Evolutionary conservation across 2,113 vertebrate species (phyloP).

Genomic region (Merops nubicus): DNA sequence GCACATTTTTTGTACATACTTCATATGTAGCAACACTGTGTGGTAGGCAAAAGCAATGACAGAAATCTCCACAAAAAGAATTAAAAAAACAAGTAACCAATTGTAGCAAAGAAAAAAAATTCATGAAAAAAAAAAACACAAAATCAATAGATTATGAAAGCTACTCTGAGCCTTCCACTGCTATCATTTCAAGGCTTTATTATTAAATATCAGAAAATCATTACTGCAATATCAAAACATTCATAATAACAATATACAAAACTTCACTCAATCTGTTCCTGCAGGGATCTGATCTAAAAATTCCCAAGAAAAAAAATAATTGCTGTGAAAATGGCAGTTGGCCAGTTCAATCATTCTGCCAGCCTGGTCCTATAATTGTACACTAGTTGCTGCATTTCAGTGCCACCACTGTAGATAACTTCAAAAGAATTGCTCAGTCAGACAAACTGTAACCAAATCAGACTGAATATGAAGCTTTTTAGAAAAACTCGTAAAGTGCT

Average conservation of each 20-base stretch:
- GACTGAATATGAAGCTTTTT: background rate
- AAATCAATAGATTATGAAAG: constrained; percentile 29
- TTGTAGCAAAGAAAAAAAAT: background rate
- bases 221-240: constrained; percentile 49
- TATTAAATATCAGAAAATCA: constrained; percentile 57
- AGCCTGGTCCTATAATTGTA: background rate
- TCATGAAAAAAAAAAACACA: background rate
- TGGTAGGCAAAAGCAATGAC: background rate
- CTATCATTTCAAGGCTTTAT: constrained; percentile 34
- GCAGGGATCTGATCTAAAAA: constrained; percentile 64
- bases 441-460: background rate
- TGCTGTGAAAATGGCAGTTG: constrained; percentile 40
- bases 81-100: background rate
- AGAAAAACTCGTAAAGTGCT: background rate
- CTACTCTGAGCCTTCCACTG: background rate
- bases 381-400: background rate
- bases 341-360: constrained; percentile 37
- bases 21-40: background rate
- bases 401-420: background rate
- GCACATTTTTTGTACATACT: background rate
- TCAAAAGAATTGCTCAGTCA: background rate
- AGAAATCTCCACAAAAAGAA: constrained; percentile 22
- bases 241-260: constrained; percentile 53
- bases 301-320: constrained; percentile 22
- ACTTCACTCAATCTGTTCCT: constrained; percentile 53